phyloP scores from a whole-genome alignment of 2,797 vertebrate species.

The Microcaecilia unicolor region DNA sequence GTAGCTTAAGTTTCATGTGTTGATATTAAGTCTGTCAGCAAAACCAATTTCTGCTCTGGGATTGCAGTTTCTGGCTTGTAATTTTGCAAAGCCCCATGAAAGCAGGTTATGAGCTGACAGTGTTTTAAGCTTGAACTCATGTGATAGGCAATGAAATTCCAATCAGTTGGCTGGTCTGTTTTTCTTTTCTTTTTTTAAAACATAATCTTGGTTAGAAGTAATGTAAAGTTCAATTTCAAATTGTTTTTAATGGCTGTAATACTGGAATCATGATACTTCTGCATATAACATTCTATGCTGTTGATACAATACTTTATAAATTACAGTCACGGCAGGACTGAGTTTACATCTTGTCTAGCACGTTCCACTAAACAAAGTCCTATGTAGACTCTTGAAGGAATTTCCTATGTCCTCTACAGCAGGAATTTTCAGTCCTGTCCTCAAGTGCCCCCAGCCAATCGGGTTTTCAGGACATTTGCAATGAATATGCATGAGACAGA shows the following conservation, averaged over 20 bases:
- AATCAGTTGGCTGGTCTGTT: slow-evolving; percentile 17
- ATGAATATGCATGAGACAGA: too few relatives aligned
- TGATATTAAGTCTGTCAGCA: neutral
- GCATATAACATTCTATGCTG: slow-evolving; percentile 18
- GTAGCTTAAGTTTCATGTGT: too few relatives aligned
- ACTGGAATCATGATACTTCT: slow-evolving; percentile 3
- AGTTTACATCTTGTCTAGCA: neutral
- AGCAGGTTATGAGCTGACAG: neutral
- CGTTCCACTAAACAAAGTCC: slow-evolving; percentile 10
- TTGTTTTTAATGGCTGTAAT: slow-evolving; percentile 3
- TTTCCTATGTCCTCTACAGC: too few relatives aligned
- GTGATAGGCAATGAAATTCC: slow-evolving; percentile 9
- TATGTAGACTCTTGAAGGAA: slow-evolving; percentile 18
- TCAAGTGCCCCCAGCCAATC: too few relatives aligned
- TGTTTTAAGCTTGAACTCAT: slow-evolving; percentile 1
- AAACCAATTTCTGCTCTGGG: neutral
- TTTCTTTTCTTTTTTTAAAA: too few relatives aligned
- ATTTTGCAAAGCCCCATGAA: slow-evolving; percentile 3
- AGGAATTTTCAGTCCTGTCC: too few relatives aligned
- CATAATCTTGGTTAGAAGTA: slow-evolving; percentile 12
- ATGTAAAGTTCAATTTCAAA: slow-evolving; percentile 19
- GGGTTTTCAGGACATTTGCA: too few relatives aligned
- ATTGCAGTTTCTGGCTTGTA: neutral
- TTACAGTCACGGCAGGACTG: neutral
- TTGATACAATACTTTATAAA: neutral